Evolutionary conservation across 2,888 invertebrate genomes (phyloP), one percentile per base, ranked within the genome.

Genomic region (Acholoe squamosa): DNA sequence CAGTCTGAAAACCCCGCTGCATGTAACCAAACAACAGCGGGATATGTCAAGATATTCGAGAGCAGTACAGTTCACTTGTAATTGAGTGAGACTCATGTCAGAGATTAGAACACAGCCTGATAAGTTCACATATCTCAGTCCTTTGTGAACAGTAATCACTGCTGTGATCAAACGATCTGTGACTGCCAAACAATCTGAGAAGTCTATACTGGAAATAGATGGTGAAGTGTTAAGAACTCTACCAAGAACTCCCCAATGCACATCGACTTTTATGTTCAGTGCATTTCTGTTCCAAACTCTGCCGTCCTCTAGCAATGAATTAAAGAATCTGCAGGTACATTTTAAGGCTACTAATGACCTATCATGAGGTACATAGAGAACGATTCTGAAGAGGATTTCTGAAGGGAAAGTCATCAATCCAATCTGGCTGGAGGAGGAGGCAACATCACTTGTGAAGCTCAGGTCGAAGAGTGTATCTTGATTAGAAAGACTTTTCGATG

Each of bases 331-430:
- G 61, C 61, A 61, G 5, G 61, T 61, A 14, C 61, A n/a, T 61
- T 61, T 61, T 19, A 61, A 19, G 5, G 61, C 61, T 61, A 61
- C 61, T n/a, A 61, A 61, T n/a, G 22, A 12, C n/a, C 14, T 61
- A 61, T 61, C 61, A 3, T 61, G 61, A 19, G 61, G 61, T 3
- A 61, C n/a, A 61, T 61, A n/a, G 12, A 61, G 5, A 19, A 61
- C n/a, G 14, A 61, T 61, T n/a, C n/a, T 61, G 61, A 61, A 61
- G 12, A 61, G 61, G 61, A 61, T 61, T 61, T 61, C 61, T n/a
- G 61, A 12, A 7, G 61, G 61, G 3, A 61, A 19, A 61, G 61
- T 14, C 61, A 61, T 61, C 61, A 61, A 61, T 61, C 61, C 61
- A 3, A 61, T 61, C n/a, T 61, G 3, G 1, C 1, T 12, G 61